Evolutionary conservation across 1,140 invertebrate genomes (phyloP), one percentile per base, ranked within the genome.

Genomic region (Drosophila simulans): DNA sequence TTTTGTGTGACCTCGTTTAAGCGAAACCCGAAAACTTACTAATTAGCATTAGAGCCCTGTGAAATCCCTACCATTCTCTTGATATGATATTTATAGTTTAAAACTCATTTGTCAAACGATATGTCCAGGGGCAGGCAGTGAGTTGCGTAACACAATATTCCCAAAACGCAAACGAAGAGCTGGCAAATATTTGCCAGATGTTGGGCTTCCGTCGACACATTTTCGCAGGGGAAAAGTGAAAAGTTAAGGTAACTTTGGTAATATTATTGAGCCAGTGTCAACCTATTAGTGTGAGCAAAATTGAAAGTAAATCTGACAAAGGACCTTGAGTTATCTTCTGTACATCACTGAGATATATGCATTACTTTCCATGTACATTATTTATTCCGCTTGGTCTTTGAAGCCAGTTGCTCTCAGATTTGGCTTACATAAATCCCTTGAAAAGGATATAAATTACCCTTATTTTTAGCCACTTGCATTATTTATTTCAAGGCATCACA

Each of bases 121-220:
- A 20, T 46, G n/a, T 42, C 17, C 22, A 12, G 35, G 48, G 48
- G 37, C n/a, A 12, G 42, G 10, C 2, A 15, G 10, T 37, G 43
- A 11, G 31, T 63, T 75, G 42, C 40, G 71, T 77, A 80, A 80
- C 49, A 51, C 49, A 57, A 89, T 89, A 89, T 57, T 35, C 57
- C 25, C 39, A 60, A 60, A 54, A 76, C 52, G 42, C 74, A 73
- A 63, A 74, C 69, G 27, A 60, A 57, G 62, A 82, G 39, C 72
- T 63, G 71, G 39, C 72, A 80, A 89, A 84, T 89, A 88, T 88
- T 88, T 89, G 62, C 65, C 45, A 68, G 64, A 78, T 75, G 78
- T 82, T 72, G 42, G 42, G 17, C 73, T 45, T 37, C 49, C 43
- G 40, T 13, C 48, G 45, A 13, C 34, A 34, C 58, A 45, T 40